phyloP scores from a whole-genome alignment of 2,113 vertebrate genomes.

The Rutilus rutilus region DNA sequence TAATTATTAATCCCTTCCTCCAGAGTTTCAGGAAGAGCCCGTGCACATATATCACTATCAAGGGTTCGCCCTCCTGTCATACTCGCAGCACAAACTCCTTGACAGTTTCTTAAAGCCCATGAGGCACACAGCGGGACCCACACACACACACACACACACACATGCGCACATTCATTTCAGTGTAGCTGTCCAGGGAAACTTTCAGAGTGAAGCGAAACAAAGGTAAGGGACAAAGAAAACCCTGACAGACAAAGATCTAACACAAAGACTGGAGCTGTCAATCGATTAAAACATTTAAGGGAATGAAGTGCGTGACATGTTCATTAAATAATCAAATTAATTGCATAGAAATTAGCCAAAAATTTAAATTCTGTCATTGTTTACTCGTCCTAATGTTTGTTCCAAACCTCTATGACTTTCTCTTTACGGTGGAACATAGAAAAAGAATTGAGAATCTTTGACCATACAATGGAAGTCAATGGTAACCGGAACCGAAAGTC shows the following conservation, averaged over 20 bases:
- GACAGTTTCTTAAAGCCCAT: conserved; percentile 71
- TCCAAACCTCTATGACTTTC: not conserved
- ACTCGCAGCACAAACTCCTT: conserved; percentile 67
- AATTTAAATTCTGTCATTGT: not conserved
- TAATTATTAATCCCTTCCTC: conserved; percentile 74
- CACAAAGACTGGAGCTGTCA: not conserved
- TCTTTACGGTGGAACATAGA: not conserved
- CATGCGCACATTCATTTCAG: conserved; percentile 47
- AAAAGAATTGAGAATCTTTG: not conserved
- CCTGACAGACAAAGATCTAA: not conserved
- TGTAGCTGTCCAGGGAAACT: conserved; percentile 46
- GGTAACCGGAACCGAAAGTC: not conserved
- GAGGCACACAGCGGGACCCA: conserved; percentile 61
- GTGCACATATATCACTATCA: conserved; percentile 56
- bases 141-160: conserved; percentile 43
- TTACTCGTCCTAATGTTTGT: not conserved
- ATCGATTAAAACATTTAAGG: not conserved
- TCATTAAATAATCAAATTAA: not conserved
- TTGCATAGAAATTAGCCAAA: not conserved
- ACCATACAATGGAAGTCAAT: not conserved
- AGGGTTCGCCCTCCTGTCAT: conserved; percentile 59
- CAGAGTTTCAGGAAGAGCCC: conserved; percentile 55
- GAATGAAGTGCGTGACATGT: not conserved
- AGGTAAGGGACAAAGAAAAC: conserved; percentile 9
- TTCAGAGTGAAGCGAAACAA: conserved; percentile 29